Evolutionary conservation across 2,888 invertebrate genomes (phyloP), one percentile per base, ranked within the genome.

Genomic region (Panorpa germanica): DNA sequence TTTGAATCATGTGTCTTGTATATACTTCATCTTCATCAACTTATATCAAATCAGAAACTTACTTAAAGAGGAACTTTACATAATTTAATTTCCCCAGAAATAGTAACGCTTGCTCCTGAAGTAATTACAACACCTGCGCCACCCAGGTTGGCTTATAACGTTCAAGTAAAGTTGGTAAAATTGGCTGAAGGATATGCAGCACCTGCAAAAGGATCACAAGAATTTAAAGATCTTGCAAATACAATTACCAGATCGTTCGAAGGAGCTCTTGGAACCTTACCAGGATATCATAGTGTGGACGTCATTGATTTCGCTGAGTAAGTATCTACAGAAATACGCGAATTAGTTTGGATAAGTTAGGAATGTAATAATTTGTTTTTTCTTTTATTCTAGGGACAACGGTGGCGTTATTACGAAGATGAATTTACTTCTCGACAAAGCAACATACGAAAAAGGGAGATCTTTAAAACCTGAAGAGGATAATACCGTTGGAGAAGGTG

Each of bases 131-230:
- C 70, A 0, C 58, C 68, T 0, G 53, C 70, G 18, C 70, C 77
- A 0, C 74, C 76, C 1, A 63, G 70, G 19, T 48, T 72, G 1
- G 60, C 65, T 2, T 85, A 82, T 53, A 65, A 68, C 10, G 58
- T 82, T 23, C 63, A 72, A 42, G 64, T 86, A 3, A 75, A 76
- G 42, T 57, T 86, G 32, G 66, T 74, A 15, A 75, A 75, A 19
- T 52, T 82, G 18, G 85, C 77, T 0, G 74, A 81, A 43, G 75
- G 72, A 39, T 86, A 74, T 57, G 60, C 65, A 32, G 64, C 75
- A 0, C 86, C 85, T 0, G 55, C 67, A n/a, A 58, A 61, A 0
- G 78, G 74, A n/a, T 68, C 68, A 11, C 50, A 62, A 9, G 80
- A 83, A 41, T 85, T 72, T 43, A 70, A 72, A 18, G 68, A 68